Evolutionary conservation across 2,797 vertebrate genomes (phyloP).

Genomic region (Lagorchestes hirsutus): DNA sequence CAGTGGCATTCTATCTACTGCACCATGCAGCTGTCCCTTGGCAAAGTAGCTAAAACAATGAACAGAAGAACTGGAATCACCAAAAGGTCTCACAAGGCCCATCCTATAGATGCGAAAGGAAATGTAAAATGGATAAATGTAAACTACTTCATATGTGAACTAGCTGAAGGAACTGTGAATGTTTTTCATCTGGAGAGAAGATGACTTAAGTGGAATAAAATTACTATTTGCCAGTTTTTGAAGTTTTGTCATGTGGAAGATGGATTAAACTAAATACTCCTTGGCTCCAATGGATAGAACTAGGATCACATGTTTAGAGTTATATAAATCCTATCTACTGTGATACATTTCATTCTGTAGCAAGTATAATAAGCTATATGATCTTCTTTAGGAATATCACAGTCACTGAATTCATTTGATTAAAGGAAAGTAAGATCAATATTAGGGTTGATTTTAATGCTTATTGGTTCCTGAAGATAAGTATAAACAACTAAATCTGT

Average conservation of each 20-base stretch:
- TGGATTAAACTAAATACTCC: not conserved
- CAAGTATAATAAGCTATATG: not conserved
- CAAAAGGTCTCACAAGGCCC: not conserved
- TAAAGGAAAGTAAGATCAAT: not conserved
- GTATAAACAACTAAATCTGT: not conserved
- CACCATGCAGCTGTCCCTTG: not conserved
- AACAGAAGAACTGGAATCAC: not conserved
- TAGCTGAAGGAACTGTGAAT: not conserved
- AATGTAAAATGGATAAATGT: not conserved
- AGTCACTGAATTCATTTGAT: not conserved
- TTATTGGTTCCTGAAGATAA: not conserved
- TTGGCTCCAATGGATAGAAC: not conserved
- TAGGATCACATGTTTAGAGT: not conserved
- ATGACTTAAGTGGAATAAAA: not conserved
- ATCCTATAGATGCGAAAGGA: not conserved
- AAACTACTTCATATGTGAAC: not conserved
- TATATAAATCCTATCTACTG: not conserved
- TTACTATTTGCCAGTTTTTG: not conserved
- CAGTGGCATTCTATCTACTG: not conserved
- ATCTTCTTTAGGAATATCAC: not conserved
- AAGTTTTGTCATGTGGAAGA: not conserved
- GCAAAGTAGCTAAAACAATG: not conserved
- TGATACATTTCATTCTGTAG: not conserved
- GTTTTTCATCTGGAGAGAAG: not conserved
- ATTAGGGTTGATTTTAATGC: not conserved